Evolutionary conservation across 2,113 vertebrate genomes (phyloP), one percentile per base, ranked within the genome.

Genomic region (Rafetus swinhoei): DNA sequence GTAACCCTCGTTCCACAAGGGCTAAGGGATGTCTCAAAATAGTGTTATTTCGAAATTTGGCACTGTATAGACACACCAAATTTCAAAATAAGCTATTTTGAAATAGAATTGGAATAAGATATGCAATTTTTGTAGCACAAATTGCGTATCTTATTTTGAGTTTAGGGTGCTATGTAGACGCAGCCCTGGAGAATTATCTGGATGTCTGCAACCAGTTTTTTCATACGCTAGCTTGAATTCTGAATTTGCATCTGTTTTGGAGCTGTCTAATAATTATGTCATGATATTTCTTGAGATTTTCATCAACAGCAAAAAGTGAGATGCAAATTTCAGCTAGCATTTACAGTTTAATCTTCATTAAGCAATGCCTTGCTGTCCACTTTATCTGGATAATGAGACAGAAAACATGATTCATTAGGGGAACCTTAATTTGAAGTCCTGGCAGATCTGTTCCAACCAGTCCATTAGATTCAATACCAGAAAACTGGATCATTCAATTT

Each of bases 381-480:
- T 97, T 95, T 95, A 96, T 95, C 85, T 86, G 93, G 10, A 97
- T 97, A 97, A 97, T 93, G 97, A 97, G 96, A 90, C 4, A 94
- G 97, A 92, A 95, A 95, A 84, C 82, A 92, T 7, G 81, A 93
- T 55, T 97, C 96, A 87, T 69, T 69, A 76, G 96, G 96, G 96
- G 93, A 83, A 87, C 88, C 94, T 81, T 95, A 97, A 97, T 97
- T 95, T 92, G 94, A 91, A 87, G 74, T 65, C 91, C 91, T 93
- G 93, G 93, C 93, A 95, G 86, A 87, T 93, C 88, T 96, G 88
- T 93, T 95, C 59, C 91, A 93, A 92, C 59, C 79, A 76, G 79
- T 65, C 25, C 87, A 77, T 77, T 77, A 77, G 24, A 77, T 10
- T 77, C 86, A 90, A 85, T 80, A 90, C 92, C 0, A 0, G 29